Evolutionary conservation across 2,888 invertebrate genomes (phyloP).

Genomic region (Agrochola lota): DNA sequence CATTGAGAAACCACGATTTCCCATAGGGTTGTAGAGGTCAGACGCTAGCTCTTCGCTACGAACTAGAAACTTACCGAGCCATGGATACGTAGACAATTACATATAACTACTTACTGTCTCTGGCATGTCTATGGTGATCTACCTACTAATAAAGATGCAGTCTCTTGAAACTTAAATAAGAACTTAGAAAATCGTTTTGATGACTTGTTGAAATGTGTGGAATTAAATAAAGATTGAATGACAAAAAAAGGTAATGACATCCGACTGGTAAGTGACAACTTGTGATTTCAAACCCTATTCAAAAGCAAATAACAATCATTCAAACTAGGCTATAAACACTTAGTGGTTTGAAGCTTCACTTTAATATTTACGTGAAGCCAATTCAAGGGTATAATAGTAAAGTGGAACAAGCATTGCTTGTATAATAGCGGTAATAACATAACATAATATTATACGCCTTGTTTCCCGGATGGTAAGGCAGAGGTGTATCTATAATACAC

Average conservation of each 20-base stretch:
- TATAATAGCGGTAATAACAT: not conserved
- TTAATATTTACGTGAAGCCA: too few relatives aligned
- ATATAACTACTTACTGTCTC: not conserved
- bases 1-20: constrained; percentile 49
- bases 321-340: not conserved
- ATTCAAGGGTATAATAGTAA: not conserved
- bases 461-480: not conserved
- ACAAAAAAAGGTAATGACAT: not conserved
- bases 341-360: not conserved
- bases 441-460: not conserved
- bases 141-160: not conserved
- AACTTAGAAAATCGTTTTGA: too few relatives aligned
- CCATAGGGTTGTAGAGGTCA: constrained; percentile 51
- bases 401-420: not conserved
- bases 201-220: not conserved
- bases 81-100: not conserved
- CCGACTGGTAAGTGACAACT: not conserved
- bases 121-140: not conserved
- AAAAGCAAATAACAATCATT: not conserved
- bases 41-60: constrained; percentile 16
- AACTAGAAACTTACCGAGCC: constrained; percentile 47
- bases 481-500: too few relatives aligned
- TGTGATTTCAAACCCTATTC: not conserved
- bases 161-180: not conserved
- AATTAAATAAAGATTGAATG: not conserved